These are phyloP conservation scores for Lissocephala sabroskyi DNA, from an alignment of 2,888 invertebrate genomes.

Conservation along the genomic window DNA sequence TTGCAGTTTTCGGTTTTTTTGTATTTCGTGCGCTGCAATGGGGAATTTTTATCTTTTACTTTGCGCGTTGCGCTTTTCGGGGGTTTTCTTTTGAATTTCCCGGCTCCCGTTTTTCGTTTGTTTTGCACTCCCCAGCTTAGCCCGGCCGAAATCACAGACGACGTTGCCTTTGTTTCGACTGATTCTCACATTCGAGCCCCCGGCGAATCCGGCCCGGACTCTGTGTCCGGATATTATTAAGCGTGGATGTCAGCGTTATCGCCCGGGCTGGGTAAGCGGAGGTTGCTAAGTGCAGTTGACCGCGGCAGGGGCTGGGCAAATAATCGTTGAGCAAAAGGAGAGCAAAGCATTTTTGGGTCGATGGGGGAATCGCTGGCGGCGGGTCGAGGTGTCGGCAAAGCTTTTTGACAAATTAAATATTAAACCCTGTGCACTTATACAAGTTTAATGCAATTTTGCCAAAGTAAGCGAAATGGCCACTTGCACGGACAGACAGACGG, in stretches of 20 bases:
- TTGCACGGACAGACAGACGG: background rate
- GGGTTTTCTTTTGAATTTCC: too few species aligned
- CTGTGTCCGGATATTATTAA: slow-evolving; percentile 47
- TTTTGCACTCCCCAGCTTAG: too few species aligned
- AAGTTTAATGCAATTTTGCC: slow-evolving; percentile 65
- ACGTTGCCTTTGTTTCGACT: slow-evolving; percentile 9
- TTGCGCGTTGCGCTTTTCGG: slow-evolving; percentile 41
- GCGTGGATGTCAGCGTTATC: slow-evolving; percentile 65
- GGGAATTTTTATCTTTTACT: slow-evolving; percentile 56
- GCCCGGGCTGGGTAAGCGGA: slow-evolving; percentile 35
- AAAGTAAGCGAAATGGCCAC: slow-evolving; percentile 47
- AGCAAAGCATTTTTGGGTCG: slow-evolving; percentile 7
- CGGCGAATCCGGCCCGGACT: background rate
- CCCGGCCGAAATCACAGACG: too few species aligned
- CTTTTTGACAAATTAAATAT: slow-evolving; percentile 67
- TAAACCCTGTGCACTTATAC: slow-evolving; percentile 66
- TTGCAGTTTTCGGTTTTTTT: slow-evolving; percentile 17
- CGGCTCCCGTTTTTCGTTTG: too few species aligned
- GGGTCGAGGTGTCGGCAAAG: slow-evolving; percentile 51
- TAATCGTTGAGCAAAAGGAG: slow-evolving; percentile 8
- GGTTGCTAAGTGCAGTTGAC: slow-evolving; percentile 37
- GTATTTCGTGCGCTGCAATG: slow-evolving; percentile 37
- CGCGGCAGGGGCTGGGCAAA: slow-evolving; percentile 26
- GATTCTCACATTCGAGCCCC: slow-evolving; percentile 5
- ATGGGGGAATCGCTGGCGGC: slow-evolving; percentile 8